These are phyloP conservation scores for Venustaconcha ellipsiformis DNA, from an alignment of 1,140 invertebrate genomes.

Conservation along the genomic window DNA sequence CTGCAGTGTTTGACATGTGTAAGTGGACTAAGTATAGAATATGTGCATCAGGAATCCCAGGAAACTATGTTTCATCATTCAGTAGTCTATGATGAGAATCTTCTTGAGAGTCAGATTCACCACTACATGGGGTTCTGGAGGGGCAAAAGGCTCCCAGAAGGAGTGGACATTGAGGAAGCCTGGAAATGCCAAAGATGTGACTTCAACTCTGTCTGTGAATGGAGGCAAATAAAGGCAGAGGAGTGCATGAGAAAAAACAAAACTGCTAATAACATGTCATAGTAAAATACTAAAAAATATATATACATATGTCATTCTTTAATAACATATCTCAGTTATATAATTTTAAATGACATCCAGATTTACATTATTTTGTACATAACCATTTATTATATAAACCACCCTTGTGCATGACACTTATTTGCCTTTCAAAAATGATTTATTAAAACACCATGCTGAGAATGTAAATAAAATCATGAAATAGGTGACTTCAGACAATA, in stretches of 20 bases:
- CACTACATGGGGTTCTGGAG: conserved; percentile 55
- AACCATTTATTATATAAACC: too few relatives aligned
- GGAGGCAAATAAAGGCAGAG: conserved; percentile 48
- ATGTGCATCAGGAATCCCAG: conserved; percentile 50
- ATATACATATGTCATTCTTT: too few relatives aligned
- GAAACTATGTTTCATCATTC: conserved; percentile 35
- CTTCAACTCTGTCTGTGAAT: conserved; percentile 55
- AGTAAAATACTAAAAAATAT: too few relatives aligned
- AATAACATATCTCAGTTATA: too few relatives aligned
- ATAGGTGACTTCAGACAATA: too few relatives aligned
- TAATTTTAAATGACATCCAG: too few relatives aligned
- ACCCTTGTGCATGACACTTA: too few relatives aligned
- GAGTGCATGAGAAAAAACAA: conserved; percentile 42
- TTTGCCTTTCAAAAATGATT: too few relatives aligned
- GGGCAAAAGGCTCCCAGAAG: conserved; percentile 42
- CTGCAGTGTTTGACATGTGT: conserved; percentile 54
- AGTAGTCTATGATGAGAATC: conserved; percentile 42
- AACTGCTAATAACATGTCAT: not conserved
- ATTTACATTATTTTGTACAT: too few relatives aligned
- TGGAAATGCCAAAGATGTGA: conserved; percentile 62
- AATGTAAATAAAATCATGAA: too few relatives aligned
- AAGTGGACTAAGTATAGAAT: conserved; percentile 46
- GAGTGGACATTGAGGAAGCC: conserved; percentile 63
- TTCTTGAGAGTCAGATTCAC: conserved; percentile 32
- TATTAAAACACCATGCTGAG: too few relatives aligned